phyloP scores from a whole-genome alignment of 2,888 invertebrate species.

The Tryphoninae sp. region DNA sequence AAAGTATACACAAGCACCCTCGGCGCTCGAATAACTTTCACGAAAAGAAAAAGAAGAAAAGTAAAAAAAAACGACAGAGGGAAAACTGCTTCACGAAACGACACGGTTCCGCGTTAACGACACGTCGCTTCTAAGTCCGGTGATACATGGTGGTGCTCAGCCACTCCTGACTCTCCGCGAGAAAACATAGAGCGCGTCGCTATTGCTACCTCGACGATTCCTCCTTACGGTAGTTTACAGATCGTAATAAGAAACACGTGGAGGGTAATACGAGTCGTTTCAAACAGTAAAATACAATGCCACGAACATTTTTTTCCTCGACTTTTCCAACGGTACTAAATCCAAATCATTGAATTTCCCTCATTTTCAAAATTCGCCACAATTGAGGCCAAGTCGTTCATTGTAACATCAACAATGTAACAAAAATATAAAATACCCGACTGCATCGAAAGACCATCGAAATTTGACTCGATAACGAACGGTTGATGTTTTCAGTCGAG shows the following conservation, averaged over 20 bases:
- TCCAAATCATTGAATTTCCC: neutral
- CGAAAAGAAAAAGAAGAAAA: conserved; percentile 17
- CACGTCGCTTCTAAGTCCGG: neutral
- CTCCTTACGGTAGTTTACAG: neutral
- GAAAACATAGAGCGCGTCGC: too few species aligned
- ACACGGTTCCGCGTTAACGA: conserved; percentile 3
- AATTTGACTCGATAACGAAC: too few species aligned
- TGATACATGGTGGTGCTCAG: neutral
- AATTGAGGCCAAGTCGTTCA: too few species aligned
- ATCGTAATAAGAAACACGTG: conserved; percentile 4
- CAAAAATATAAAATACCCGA: too few species aligned
- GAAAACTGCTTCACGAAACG: conserved; percentile 9
- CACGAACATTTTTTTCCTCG: neutral
- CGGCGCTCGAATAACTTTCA: conserved; percentile 47
- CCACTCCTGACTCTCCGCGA: neutral
- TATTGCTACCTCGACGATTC: too few species aligned
- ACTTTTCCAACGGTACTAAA: neutral
- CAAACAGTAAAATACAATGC: neutral
- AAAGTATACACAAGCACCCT: conserved; percentile 37
- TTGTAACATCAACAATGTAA: too few species aligned
- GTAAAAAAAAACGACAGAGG: neutral
- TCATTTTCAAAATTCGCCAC: neutral
- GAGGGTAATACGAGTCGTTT: neutral
- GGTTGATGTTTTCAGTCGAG: too few species aligned
- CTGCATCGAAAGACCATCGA: too few species aligned